Percentiles rank a stretch among this genome's conserved stretches.
phyloP scores from a whole-genome alignment of 2,113 vertebrate species.

The Melierax canorus region DNA sequence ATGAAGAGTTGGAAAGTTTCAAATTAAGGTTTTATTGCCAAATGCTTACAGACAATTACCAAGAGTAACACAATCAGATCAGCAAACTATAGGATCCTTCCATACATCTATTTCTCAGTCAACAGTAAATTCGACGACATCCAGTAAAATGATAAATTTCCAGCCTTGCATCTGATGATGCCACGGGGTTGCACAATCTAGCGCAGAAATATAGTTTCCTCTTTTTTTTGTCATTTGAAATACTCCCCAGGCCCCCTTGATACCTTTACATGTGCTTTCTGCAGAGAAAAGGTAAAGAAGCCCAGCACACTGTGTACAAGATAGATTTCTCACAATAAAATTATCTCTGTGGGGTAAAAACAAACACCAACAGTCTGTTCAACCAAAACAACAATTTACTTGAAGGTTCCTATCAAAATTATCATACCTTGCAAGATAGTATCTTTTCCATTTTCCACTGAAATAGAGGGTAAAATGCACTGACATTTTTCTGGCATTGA shows the following conservation, averaged over 20 bases:
- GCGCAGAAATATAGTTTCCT: not conserved
- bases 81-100: not conserved
- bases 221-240: not conserved
- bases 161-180: not conserved
- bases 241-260: not conserved
- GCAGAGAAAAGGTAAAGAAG: not conserved
- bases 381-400: not conserved
- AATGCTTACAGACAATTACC: not conserved
- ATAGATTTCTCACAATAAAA: not conserved
- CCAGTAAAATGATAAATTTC: not conserved
- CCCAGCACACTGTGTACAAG: not conserved
- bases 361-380: not conserved
- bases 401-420: not conserved
- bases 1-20: not conserved
- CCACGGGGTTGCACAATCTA: not conserved
- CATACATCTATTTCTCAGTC: not conserved
- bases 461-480: not conserved
- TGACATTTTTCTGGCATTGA: not conserved
- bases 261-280: not conserved
- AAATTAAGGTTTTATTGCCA: not conserved
- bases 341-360: not conserved
- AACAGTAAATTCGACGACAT: not conserved
- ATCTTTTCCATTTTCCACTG: not conserved
- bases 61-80: not conserved
- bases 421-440: not conserved